phyloP scores from a whole-genome alignment of 2,797 vertebrate species.

The Mareca penelope region DNA sequence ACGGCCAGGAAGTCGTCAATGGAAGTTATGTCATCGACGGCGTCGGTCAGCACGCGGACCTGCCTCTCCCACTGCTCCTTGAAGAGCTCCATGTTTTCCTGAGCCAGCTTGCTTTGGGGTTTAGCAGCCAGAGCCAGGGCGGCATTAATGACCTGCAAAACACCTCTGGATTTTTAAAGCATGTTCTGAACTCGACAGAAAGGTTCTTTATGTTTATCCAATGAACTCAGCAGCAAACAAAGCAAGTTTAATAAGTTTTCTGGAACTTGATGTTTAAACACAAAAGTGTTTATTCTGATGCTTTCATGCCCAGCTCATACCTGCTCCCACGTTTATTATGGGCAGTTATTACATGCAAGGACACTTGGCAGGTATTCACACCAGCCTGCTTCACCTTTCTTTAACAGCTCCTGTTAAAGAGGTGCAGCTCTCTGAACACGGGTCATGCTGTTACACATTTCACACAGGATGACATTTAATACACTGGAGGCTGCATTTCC shows the following conservation, averaged over 20 bases:
- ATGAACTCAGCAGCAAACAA: neutral
- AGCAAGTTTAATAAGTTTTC: neutral
- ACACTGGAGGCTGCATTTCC: neutral
- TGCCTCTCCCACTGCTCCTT: constrained; percentile 87
- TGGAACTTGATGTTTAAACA: neutral
- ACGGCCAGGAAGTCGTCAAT: constrained; percentile 87
- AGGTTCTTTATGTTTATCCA: neutral
- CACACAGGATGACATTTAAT: constrained; percentile 18
- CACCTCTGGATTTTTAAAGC: constrained; percentile 25
- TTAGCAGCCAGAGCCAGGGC: constrained; percentile 94
- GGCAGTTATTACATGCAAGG: neutral
- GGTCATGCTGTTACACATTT: neutral
- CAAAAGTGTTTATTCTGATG: neutral
- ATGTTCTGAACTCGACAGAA: neutral
- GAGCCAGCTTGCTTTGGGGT: constrained; percentile 86
- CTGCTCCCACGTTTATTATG: neutral
- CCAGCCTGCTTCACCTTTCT: constrained; percentile 4
- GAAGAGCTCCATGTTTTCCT: constrained; percentile 87
- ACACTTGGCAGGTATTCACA: neutral
- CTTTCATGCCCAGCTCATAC: neutral
- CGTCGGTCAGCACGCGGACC: constrained; percentile 83
- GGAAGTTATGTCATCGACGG: constrained; percentile 86
- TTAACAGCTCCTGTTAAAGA: constrained; percentile 1
- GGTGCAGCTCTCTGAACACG: neutral
- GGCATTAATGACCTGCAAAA: constrained; percentile 95